Evolutionary conservation across 2,888 invertebrate genomes (phyloP).

Genomic region (Xestia c-nigrum): DNA sequence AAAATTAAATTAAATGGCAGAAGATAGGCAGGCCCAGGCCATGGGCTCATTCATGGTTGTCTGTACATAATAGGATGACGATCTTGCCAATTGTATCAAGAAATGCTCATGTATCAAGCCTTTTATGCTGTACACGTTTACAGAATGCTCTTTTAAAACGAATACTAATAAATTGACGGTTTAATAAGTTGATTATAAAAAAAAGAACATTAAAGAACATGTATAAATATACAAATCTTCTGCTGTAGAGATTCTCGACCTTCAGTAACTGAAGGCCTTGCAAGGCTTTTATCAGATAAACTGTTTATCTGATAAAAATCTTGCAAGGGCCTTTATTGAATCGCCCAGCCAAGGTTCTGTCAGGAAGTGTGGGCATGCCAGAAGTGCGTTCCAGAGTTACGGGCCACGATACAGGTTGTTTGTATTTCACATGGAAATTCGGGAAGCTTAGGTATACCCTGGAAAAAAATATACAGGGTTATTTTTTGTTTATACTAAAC

Average conservation of each 20-base stretch:
- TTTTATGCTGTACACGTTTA: not conserved
- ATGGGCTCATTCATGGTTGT: no score
- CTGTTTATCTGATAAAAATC: slow-evolving; percentile 74
- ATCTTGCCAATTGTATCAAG: no score
- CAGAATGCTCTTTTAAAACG: not conserved
- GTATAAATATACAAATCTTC: slow-evolving; percentile 1
- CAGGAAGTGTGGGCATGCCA: slow-evolving; percentile 85
- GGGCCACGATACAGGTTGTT: slow-evolving; percentile 88
- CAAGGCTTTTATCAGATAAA: no score
- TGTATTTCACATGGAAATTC: slow-evolving; percentile 88
- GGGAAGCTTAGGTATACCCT: slow-evolving; percentile 89
- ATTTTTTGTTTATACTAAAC: no score
- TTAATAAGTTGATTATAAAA: not conserved
- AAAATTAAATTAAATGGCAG: not conserved
- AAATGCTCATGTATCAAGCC: no score
- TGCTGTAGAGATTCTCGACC: not conserved
- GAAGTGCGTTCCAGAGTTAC: slow-evolving; percentile 80
- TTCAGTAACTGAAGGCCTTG: no score
- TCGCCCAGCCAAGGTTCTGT: slow-evolving; percentile 87
- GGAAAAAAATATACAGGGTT: slow-evolving; percentile 67
- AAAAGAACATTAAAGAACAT: not conserved
- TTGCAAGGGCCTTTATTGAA: slow-evolving; percentile 87
- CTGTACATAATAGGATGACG: no score
- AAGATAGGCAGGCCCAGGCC: not conserved
- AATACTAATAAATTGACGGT: not conserved